A percentile compares a stretch with the other conserved stretches of the same genome.
Evolutionary conservation across 1,140 invertebrate genomes (phyloP).

Genomic region (Kradibia gibbosae): DNA sequence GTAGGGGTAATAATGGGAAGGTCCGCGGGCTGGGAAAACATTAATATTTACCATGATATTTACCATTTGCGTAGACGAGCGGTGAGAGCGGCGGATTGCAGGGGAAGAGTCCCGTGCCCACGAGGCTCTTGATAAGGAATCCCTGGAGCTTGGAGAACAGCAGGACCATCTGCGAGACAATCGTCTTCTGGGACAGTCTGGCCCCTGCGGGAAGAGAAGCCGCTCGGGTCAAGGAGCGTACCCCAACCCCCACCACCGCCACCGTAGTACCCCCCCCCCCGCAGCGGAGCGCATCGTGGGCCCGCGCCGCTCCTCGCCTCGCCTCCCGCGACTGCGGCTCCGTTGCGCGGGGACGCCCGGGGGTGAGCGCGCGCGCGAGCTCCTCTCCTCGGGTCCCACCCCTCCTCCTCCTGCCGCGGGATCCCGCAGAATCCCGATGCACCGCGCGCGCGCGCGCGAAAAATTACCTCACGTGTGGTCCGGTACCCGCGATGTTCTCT

Average conservation of each 20-base stretch:
- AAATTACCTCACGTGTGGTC: conserved; percentile 41
- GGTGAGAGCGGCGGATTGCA: conserved; percentile 69
- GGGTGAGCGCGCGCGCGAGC: conserved; percentile 3
- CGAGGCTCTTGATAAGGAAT: conserved; percentile 63
- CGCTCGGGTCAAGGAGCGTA: conserved; percentile 21
- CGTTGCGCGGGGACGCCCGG: background rate
- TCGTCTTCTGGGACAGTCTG: conserved; percentile 61
- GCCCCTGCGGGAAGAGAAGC: conserved; percentile 57
- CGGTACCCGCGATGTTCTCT: background rate
- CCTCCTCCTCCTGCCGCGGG: background rate
- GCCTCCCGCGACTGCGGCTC: background rate
- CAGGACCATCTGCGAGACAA: conserved; percentile 66
- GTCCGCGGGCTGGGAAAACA: conserved; percentile 22
- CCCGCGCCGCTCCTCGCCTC: background rate
- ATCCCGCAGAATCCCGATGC: background rate
- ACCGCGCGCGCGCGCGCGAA: background rate
- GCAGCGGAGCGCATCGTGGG: too few relatives aligned
- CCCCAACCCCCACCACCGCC: background rate
- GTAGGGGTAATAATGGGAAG: background rate
- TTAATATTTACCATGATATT: conserved; percentile 52
- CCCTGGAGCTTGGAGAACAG: conserved; percentile 68
- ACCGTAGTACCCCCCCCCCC: background rate
- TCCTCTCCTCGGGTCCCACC: too few relatives aligned
- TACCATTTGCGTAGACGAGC: conserved; percentile 67
- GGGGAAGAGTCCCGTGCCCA: conserved; percentile 64